Percentiles rank a stretch among this genome's conserved stretches.
phyloP scores from a whole-genome alignment of 2,113 vertebrate genomes.

The Todiramphus saurophagus region DNA sequence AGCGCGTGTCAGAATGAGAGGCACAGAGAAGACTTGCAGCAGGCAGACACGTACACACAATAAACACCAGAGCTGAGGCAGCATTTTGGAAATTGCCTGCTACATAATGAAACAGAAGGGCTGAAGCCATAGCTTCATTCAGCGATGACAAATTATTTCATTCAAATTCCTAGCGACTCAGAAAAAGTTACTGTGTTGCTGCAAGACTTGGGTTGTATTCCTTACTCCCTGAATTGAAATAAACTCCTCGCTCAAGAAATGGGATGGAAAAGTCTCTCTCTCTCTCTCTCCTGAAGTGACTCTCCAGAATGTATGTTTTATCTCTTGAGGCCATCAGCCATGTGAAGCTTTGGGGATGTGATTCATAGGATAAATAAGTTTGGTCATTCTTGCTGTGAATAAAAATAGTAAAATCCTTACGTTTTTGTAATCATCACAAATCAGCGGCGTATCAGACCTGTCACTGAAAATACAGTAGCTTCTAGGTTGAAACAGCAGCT shows the following conservation, averaged over 20 bases:
- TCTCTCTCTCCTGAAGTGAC: not conserved
- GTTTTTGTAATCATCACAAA: not conserved
- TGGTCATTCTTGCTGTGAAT: conserved; percentile 24
- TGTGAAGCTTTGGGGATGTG: not conserved
- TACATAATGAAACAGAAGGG: not conserved
- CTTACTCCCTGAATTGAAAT: not conserved
- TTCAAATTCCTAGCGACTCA: not conserved
- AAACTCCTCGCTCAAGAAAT: not conserved
- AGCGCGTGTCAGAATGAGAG: not conserved
- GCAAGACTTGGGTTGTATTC: not conserved
- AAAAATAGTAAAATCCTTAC: not conserved
- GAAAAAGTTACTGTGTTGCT: not conserved
- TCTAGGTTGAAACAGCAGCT: not conserved
- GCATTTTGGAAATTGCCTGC: not conserved
- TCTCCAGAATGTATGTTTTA: not conserved
- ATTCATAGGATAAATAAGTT: not conserved
- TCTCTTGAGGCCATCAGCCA: not conserved
- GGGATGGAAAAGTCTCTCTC: not conserved
- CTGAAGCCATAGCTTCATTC: not conserved
- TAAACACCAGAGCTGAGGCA: conserved; percentile 12
- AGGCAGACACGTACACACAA: not conserved
- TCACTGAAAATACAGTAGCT: not conserved
- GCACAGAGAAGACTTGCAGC: not conserved
- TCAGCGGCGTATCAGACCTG: not conserved
- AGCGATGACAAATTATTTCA: not conserved